Evolutionary conservation across 2,797 vertebrate species (phyloP).

Genomic region (Girardinus metallicus): DNA sequence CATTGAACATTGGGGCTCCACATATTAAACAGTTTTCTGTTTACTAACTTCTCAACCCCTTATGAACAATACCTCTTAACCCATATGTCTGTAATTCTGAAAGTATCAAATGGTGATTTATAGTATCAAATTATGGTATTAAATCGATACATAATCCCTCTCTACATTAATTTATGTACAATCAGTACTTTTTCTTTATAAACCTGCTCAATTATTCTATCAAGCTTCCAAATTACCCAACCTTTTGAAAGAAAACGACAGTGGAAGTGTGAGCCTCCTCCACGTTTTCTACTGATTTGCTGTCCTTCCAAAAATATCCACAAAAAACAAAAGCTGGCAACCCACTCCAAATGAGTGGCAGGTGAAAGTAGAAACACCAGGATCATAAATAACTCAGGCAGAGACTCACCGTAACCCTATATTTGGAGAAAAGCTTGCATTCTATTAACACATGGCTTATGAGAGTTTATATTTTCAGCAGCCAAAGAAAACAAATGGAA

Average conservation of each 20-base stretch:
- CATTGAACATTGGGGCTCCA: background rate
- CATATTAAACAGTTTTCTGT: too few species aligned
- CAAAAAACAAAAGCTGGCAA: background rate
- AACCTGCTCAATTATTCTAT: background rate
- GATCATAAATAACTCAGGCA: background rate
- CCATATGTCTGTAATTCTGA: too few species aligned
- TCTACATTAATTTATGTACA: too few species aligned
- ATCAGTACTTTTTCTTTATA: too few species aligned
- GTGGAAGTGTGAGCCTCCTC: background rate
- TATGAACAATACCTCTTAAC: too few species aligned
- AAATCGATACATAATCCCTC: too few species aligned
- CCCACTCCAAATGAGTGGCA: background rate
- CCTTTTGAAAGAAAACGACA: background rate
- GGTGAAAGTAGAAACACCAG: background rate
- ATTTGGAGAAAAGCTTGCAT: background rate
- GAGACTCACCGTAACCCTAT: background rate
- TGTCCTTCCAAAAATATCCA: background rate
- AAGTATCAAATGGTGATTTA: too few species aligned
- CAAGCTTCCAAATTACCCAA: background rate
- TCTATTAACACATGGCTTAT: background rate
- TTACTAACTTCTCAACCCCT: too few species aligned
- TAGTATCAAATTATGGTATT: too few species aligned
- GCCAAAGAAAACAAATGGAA: background rate
- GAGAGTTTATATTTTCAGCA: background rate
- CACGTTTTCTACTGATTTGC: background rate